These are phyloP conservation scores for Mamestra brassicae DNA, from an alignment of 2,888 invertebrate genomes.

Conservation along the genomic window DNA sequence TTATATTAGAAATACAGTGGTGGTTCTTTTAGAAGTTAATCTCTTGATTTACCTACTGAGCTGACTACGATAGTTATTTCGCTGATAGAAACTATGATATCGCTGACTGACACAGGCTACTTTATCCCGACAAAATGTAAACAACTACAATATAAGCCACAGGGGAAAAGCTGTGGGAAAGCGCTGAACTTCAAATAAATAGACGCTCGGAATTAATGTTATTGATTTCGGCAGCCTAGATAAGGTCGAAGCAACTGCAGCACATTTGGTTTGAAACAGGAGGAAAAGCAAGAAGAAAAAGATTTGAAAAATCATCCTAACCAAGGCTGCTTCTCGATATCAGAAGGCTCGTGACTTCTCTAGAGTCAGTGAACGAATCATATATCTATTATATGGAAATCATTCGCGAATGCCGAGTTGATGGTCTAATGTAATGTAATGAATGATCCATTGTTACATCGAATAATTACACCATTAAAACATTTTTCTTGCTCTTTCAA, in stretches of 20 bases:
- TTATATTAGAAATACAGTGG: not conserved
- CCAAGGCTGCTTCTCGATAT: not conserved
- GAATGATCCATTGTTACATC: slow-evolving; percentile 20
- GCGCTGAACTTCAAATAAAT: no score
- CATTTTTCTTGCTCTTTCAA: not conserved
- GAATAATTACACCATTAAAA: slow-evolving; percentile 14
- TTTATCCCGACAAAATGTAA: not conserved
- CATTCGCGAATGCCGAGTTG: not conserved
- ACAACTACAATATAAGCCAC: no score
- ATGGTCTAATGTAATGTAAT: not conserved
- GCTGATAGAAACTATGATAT: not conserved
- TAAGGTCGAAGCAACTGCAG: no score
- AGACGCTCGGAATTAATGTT: no score
- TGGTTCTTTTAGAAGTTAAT: no score
- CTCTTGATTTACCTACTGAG: not conserved
- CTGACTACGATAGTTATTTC: not conserved
- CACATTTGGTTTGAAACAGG: no score
- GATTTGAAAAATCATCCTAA: not conserved
- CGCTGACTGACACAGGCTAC: not conserved
- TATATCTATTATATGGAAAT: slow-evolving; percentile 12
- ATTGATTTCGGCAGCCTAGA: no score
- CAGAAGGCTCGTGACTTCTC: not conserved
- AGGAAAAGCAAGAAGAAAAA: no score
- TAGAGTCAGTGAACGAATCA: not conserved
- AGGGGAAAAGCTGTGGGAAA: no score